Base-by-base conservation (phyloP, 1,140 invertebrate genomes). In the Macrobrachium nipponense region DNA sequence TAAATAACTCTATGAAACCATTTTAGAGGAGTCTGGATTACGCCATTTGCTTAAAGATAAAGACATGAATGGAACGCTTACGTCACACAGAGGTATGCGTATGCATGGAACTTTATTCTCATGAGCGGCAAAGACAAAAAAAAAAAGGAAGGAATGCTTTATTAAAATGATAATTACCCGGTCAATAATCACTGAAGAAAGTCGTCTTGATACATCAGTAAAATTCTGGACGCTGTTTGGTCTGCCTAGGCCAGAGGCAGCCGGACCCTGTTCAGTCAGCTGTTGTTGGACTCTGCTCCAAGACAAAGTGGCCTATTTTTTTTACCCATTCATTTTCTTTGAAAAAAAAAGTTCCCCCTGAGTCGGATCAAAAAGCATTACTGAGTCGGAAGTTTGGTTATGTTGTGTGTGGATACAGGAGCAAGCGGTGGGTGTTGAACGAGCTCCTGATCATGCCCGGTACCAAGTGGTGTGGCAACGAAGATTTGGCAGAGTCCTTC, bases 401-500 rank as follows among this genome's bases (percentile, higher is more conserved):
- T 51, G 51, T 51, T 51, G 51, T 51, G 68, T 70, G 84, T 86
- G 80, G 84, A 86, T 64, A 60, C 84, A 86, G 84, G 84, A 27
- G 80, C 87, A 89, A 12, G 79, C 88, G 90, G 90, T 75, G 91
- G 92, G 61, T 92, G 92, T 83, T 89, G 90, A 86, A 92, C 91
- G 90, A 92, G 93, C 90, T 89, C n/a, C 87, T 90, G 70, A 90
- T 90, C 73, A 81, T 90, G 80, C 92, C 92, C 12, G 92, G 92
- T n/a, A 93, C 92, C 18, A 91, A 92, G 66, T 92, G 93, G 93
- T 93, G 93, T 89, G 93, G 93, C 2, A 90, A 90, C 78, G 92
- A 92, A 17, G 90, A 91, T 62, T 87, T 90, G 18, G 92, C 92
- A 11, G 88, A 81, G 0, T 76, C 81, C 36, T 90, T 89, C 78